Evolutionary conservation across 2,888 invertebrate genomes (phyloP).

Genomic region (Apomyelois bistriatella): DNA sequence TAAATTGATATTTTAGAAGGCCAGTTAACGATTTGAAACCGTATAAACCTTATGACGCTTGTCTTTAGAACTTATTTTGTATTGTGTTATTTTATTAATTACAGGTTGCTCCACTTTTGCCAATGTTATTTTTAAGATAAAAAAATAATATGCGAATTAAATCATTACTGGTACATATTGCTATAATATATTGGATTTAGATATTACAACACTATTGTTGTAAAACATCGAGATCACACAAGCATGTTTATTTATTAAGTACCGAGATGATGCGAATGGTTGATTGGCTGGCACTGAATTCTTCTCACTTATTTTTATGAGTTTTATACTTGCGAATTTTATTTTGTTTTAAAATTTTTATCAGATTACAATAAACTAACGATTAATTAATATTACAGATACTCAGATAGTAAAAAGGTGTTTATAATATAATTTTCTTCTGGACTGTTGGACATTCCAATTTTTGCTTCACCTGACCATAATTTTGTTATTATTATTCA

Average conservation of each 20-base stretch:
- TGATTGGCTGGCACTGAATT: not conserved
- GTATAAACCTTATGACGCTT: constrained; percentile 18
- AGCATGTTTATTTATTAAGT: not conserved
- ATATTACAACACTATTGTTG: no score
- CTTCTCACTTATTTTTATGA: not conserved
- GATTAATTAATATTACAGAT: no score
- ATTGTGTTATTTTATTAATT: constrained; percentile 19
- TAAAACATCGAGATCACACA: not conserved
- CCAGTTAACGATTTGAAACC: constrained; percentile 16
- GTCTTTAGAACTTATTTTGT: constrained; percentile 23
- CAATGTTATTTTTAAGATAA: not conserved
- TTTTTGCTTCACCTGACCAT: not conserved
- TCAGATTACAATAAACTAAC: no score
- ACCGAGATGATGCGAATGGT: constrained; percentile 4
- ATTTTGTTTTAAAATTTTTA: not conserved
- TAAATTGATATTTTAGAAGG: constrained; percentile 46
- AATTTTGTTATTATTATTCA: not conserved
- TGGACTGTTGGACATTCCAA: not conserved
- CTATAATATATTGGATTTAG: not conserved
- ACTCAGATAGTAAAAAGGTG: no score
- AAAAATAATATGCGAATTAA: not conserved
- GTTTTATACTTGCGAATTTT: not conserved
- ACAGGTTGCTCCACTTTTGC: constrained; percentile 41
- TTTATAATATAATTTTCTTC: no score
- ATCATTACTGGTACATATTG: no score